Conservation (phyloP, 2,888 invertebrate genomes). For the Agapetus fuscipes region DNA sequence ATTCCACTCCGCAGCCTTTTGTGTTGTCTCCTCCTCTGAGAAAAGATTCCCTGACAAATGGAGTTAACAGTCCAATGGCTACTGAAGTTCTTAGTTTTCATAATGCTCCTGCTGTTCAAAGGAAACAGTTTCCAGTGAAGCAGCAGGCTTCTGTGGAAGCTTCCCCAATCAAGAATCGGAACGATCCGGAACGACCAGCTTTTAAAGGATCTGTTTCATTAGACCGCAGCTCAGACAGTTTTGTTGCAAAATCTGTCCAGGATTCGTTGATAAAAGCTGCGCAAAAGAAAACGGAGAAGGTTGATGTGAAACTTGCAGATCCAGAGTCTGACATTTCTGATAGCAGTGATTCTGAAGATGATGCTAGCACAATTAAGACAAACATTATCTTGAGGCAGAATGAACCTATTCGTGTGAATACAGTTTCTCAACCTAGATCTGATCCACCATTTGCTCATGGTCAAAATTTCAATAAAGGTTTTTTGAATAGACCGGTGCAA, state of each 20-base stretch:
- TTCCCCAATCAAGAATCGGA: conserved; percentile 23
- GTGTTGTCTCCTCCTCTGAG: conserved; percentile 12
- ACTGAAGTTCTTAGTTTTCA: conserved; percentile 26
- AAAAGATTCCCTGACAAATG: too few relatives aligned
- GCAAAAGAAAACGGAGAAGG: conserved; percentile 10
- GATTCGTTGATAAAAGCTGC: conserved; percentile 16
- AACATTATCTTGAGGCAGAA: conserved; percentile 13
- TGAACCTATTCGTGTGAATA: conserved; percentile 7
- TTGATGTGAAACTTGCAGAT: neutral
- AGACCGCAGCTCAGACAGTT: conserved; percentile 11
- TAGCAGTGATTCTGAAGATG: conserved; percentile 11
- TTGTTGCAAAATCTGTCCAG: conserved; percentile 15
- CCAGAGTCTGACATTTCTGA: conserved; percentile 8
- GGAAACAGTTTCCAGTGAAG: conserved; percentile 28
- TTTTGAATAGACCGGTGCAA: neutral
- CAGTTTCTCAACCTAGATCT: neutral
- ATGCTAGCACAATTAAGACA: conserved; percentile 11
- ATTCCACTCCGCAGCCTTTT: conserved; percentile 34
- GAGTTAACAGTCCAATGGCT: neutral
- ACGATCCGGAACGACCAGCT: conserved; percentile 2
- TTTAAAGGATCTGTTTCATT: conserved; percentile 14
- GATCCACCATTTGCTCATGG: neutral
- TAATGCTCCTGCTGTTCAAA: conserved; percentile 29
- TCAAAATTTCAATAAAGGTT: neutral
- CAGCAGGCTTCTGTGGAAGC: conserved; percentile 31